Evolutionary conservation across 1,140 invertebrate species (phyloP).

Genomic region (Chironomus tepperi): DNA sequence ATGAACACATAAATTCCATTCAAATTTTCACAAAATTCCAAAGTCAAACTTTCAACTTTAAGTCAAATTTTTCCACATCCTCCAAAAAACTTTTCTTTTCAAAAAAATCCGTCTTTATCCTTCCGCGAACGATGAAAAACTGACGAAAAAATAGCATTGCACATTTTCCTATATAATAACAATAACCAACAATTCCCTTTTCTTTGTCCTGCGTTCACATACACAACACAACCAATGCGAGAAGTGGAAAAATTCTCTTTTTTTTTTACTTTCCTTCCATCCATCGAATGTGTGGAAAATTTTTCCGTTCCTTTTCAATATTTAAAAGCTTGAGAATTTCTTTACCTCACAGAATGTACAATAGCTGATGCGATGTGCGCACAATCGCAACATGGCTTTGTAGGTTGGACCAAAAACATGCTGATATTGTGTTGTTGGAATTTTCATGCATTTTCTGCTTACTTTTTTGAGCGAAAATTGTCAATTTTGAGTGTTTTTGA

Average conservation of each 20-base stretch:
- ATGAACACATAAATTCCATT: no score
- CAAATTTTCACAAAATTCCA: background rate
- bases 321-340: background rate
- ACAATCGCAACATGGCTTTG: conserved; percentile 2
- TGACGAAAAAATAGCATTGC: background rate
- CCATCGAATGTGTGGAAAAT: background rate
- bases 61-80: background rate
- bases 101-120: background rate
- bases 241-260: conserved; percentile 5
- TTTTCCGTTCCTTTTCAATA: background rate
- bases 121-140: background rate
- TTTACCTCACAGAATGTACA: no score
- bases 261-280: background rate
- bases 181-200: conserved; percentile 1
- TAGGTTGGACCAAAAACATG: conserved; percentile 14
- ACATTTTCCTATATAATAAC: conserved; percentile 9
- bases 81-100: no score
- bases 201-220: background rate
- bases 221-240: background rate
- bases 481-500: no score
- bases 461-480: background rate
- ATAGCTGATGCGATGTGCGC: background rate
- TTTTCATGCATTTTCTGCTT: background rate
- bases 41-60: no score
- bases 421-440: background rate